A percentile compares a stretch with the other conserved stretches of the same genome.
Evolutionary conservation across 2,797 vertebrate genomes (phyloP).

Genomic region (Pseudomugil gertrudae): DNA sequence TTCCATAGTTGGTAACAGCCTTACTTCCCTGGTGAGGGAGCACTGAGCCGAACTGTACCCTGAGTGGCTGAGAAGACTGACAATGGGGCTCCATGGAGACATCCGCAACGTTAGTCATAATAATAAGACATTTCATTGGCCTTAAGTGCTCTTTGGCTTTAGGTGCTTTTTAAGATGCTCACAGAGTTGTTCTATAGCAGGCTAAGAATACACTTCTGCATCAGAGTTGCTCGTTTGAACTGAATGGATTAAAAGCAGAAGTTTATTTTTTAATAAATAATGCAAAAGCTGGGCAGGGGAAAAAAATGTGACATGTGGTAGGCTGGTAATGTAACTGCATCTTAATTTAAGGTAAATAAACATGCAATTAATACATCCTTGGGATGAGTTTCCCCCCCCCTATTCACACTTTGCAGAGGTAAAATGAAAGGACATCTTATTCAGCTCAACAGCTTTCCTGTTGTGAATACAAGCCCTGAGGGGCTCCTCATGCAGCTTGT

Average conservation of each 20-base stretch:
- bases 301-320: constrained; percentile 8
- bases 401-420: constrained; percentile 18
- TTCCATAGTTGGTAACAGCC: constrained; percentile 45
- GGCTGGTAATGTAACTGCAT: neutral
- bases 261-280: neutral
- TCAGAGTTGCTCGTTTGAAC: constrained; percentile 8
- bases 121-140: constrained; percentile 40
- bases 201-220: neutral
- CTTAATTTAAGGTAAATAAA: constrained; percentile 17
- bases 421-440: constrained; percentile 42
- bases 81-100: constrained; percentile 28
- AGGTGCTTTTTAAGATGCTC: constrained; percentile 13
- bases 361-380: constrained; percentile 13
- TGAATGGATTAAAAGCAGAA: constrained; percentile 9
- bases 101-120: constrained; percentile 26
- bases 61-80: constrained; percentile 43
- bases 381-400: constrained; percentile 5
- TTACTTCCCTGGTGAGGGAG: constrained; percentile 23
- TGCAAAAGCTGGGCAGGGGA: neutral
- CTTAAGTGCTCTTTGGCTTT: constrained; percentile 40
- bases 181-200: constrained; percentile 11
- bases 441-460: constrained; percentile 38
- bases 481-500: constrained; percentile 40
- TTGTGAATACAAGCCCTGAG: constrained; percentile 41
- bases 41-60: constrained; percentile 24